Percentiles rank a stretch among this genome's conserved stretches.
phyloP scores from a whole-genome alignment of 2,113 vertebrate species.

The Vulpes ferrilata region DNA sequence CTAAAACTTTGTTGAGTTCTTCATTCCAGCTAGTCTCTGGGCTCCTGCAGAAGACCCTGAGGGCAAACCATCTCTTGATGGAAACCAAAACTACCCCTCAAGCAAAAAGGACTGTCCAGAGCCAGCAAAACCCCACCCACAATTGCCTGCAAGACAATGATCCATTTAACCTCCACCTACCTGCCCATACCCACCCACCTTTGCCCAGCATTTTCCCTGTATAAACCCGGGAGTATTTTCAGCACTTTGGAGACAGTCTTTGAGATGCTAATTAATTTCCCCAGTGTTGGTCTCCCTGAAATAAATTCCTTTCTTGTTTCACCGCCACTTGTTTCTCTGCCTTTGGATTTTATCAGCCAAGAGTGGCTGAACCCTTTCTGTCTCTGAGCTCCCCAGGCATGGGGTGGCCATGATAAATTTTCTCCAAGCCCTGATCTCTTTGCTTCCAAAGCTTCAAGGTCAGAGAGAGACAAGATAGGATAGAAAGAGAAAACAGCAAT shows the following conservation, averaged over 20 bases:
- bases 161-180: background rate
- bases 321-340: background rate
- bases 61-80: background rate
- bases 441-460: background rate
- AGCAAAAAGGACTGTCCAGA: background rate
- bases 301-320: background rate
- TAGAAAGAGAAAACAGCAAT: background rate
- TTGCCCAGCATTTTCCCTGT: background rate
- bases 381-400: background rate
- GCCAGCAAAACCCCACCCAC: background rate
- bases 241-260: background rate
- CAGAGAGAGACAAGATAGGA: background rate
- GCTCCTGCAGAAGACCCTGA: background rate
- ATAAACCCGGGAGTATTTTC: background rate
- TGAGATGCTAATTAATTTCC: background rate
- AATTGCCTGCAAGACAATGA: background rate
- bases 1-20: background rate
- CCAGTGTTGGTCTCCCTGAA: background rate
- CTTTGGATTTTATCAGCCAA: background rate
- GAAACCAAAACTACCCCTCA: background rate
- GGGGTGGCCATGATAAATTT: background rate
- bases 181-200: background rate
- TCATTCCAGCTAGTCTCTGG: background rate
- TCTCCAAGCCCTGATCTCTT: background rate
- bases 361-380: background rate